A percentile compares a stretch with the other conserved stretches of the same genome.
These are phyloP conservation scores for Stichopus horrens DNA, from an alignment of 53 echinoderm and acorn worm genomes.

Conservation along the genomic window DNA sequence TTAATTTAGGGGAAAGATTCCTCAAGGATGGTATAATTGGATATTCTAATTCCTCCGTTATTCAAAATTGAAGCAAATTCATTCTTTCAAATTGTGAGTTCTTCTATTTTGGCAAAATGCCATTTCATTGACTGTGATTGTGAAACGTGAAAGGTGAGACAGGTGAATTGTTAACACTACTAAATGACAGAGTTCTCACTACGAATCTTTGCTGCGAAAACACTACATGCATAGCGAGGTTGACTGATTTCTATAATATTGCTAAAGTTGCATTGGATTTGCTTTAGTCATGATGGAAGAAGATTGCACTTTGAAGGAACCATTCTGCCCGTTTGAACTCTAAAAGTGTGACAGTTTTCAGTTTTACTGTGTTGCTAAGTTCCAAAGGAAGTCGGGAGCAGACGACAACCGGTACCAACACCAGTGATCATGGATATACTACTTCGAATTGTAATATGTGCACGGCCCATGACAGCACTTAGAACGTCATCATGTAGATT, in stretches of 20 bases:
- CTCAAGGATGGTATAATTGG: too few species aligned
- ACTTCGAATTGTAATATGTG: neutral
- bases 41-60: too few species aligned
- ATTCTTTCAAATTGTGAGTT: neutral
- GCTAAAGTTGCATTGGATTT: neutral
- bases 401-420: neutral
- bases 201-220: too few species aligned
- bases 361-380: neutral
- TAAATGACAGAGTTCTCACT: too few species aligned
- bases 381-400: neutral
- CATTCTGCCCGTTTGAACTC: neutral
- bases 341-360: neutral
- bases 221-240: too few species aligned
- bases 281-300: neutral
- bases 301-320: neutral
- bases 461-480: neutral
- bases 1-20: too few species aligned
- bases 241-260: neutral
- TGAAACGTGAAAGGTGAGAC: too few species aligned
- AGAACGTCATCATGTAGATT: neutral
- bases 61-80: too few species aligned
- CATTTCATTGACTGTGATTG: slow-evolving; percentile 26
- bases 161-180: too few species aligned
- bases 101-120: slow-evolving; percentile 3
- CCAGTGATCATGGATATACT: neutral